These are phyloP conservation scores for Odontothrips loti DNA, from an alignment of 2,888 invertebrate genomes.

Conservation along the genomic window DNA sequence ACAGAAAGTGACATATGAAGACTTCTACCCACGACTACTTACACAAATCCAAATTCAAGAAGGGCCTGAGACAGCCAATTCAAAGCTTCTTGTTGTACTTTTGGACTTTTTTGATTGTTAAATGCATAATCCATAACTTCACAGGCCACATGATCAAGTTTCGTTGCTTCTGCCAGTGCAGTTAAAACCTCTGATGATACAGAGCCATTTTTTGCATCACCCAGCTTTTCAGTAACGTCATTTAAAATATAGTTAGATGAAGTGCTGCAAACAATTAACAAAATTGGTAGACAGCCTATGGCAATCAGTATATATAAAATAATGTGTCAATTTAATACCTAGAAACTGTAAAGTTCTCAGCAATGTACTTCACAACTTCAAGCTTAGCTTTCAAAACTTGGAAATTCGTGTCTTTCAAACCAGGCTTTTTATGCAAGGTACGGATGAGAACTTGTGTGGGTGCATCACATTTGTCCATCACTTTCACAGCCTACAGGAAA, in stretches of 20 bases:
- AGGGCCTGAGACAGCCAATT: constrained; percentile 74
- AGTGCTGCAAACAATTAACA: constrained; percentile 50
- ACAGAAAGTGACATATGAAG: constrained; percentile 44
- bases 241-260: constrained; percentile 70
- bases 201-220: constrained; percentile 72
- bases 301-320: neutral
- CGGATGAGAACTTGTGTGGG: constrained; percentile 72
- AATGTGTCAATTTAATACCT: constrained; percentile 46
- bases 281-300: neutral
- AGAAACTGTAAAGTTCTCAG: constrained; percentile 69
- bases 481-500: constrained; percentile 51
- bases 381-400: constrained; percentile 81
- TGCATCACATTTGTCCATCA: constrained; percentile 59
- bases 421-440: constrained; percentile 75
- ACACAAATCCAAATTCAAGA: constrained; percentile 82
- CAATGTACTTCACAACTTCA: constrained; percentile 72
- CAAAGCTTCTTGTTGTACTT: constrained; percentile 81
- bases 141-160: constrained; percentile 67
- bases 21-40: constrained; percentile 46
- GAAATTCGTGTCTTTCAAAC: constrained; percentile 82
- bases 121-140: constrained; percentile 72
- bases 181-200: constrained; percentile 66
- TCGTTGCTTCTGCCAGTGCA: constrained; percentile 72
- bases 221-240: constrained; percentile 79
- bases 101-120: constrained; percentile 80